Conservation (phyloP, 1,140 invertebrate species). For the Hirudo medicinalis region DNA sequence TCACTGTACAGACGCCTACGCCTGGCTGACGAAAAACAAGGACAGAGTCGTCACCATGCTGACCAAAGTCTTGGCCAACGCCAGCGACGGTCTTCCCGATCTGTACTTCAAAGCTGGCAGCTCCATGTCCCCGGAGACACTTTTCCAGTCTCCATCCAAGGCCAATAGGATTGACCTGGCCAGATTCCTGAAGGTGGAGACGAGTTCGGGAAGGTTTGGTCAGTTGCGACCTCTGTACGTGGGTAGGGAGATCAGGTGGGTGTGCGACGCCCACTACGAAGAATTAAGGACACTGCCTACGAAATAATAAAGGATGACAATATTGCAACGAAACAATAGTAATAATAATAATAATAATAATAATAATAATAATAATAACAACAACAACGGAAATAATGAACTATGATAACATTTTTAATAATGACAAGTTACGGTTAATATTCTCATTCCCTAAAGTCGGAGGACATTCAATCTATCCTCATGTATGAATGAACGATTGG, state of each 20-base stretch:
- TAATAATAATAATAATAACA: too few species aligned
- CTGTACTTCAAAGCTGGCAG: constrained; percentile 25
- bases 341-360: too few species aligned
- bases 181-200: constrained; percentile 18
- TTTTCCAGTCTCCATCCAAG: constrained; percentile 22
- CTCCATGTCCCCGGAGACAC: constrained; percentile 19
- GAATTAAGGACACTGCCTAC: constrained; percentile 22
- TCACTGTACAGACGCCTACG: constrained; percentile 18
- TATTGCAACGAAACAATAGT: too few species aligned
- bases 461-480: too few species aligned
- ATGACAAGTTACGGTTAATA: too few species aligned
- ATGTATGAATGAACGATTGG: too few species aligned
- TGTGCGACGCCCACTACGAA: constrained; percentile 23
- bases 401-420: too few species aligned
- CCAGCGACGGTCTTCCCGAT: constrained; percentile 22
- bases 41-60: constrained; percentile 27
- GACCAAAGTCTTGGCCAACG: constrained; percentile 26
- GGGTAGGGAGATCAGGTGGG: constrained; percentile 22
- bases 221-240: constrained; percentile 22
- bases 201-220: constrained; percentile 21
- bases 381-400: too few species aligned
- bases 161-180: constrained; percentile 23
- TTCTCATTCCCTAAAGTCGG: too few species aligned
- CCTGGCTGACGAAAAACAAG: constrained; percentile 24
- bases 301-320: constrained; percentile 10